A percentile compares a stretch with the other conserved stretches of the same genome.
Evolutionary conservation across 2,797 vertebrate genomes (phyloP).

Genomic region (Manis crassicaudata): DNA sequence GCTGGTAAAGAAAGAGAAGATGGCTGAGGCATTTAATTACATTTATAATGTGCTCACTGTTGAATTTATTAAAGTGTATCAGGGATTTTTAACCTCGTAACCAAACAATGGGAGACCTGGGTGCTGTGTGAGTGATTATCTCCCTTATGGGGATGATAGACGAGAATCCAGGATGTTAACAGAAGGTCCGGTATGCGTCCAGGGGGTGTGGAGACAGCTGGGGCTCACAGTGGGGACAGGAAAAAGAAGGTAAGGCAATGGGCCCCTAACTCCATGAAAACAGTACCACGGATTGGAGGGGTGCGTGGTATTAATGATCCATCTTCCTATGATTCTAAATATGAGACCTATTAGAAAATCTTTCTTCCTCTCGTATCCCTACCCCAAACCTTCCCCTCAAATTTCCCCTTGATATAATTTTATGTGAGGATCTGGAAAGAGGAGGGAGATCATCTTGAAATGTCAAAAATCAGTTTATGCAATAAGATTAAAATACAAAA

Average conservation of each 20-base stretch:
- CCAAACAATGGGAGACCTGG: slow-evolving; percentile 70
- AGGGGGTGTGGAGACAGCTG: rapidly evolving
- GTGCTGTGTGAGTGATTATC: slow-evolving; percentile 73
- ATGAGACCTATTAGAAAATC: not conserved
- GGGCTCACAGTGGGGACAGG: not conserved
- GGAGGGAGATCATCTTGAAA: not conserved
- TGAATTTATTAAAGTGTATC: slow-evolving; percentile 77
- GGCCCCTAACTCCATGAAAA: not conserved
- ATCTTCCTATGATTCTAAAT: not conserved
- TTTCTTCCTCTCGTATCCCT: not conserved
- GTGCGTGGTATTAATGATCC: not conserved
- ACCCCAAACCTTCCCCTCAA: not conserved
- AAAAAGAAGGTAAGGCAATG: not conserved
- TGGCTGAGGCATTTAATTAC: slow-evolving; percentile 82
- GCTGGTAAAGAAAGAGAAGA: not conserved
- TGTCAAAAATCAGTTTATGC: not conserved
- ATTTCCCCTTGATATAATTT: not conserved
- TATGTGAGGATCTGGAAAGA: not conserved
- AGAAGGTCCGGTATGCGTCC: not conserved
- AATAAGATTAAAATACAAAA: not conserved
- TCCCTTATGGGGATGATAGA: slow-evolving; percentile 61
- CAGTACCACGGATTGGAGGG: not conserved
- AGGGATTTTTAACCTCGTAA: slow-evolving; percentile 78
- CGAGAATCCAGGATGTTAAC: not conserved
- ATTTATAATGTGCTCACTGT: slow-evolving; percentile 76